Percentiles rank a stretch among this genome's conserved stretches.
phyloP scores from a whole-genome alignment of 2,113 vertebrate genomes.

The Buteo buteo region DNA sequence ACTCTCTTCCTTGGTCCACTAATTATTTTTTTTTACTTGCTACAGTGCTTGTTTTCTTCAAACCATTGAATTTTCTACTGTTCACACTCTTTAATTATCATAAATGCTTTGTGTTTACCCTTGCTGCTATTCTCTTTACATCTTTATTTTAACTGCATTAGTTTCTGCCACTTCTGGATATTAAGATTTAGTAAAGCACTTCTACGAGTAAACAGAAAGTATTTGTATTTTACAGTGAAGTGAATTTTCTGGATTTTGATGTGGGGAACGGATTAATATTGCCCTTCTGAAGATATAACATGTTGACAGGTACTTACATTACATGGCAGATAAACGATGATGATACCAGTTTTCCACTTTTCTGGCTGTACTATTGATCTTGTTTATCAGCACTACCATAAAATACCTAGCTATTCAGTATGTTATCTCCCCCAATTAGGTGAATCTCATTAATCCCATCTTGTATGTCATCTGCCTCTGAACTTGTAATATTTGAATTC shows the following conservation, averaged over 20 bases:
- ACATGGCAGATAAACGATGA: conserved; percentile 19
- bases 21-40: conserved; percentile 15
- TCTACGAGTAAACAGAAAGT: neutral
- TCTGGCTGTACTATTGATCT: conserved; percentile 41
- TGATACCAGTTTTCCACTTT: conserved; percentile 48
- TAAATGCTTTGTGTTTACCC: neutral
- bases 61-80: conserved; percentile 1
- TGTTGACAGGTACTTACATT: conserved; percentile 29
- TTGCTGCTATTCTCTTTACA: neutral
- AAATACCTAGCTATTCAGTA: conserved; percentile 30
- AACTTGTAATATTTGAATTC: neutral
- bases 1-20: neutral
- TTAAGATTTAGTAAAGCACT: conserved; percentile 34
- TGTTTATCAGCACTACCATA: conserved; percentile 38
- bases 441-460: conserved; percentile 20
- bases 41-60: neutral
- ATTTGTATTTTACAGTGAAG: conserved; percentile 7
- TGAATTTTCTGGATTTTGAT: conserved; percentile 1
- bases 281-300: neutral
- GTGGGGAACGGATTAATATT: neutral
- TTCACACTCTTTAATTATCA: neutral
- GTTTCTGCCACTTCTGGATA: conserved; percentile 1
- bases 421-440: conserved; percentile 26
- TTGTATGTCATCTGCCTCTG: conserved; percentile 39
- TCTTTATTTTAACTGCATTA: conserved; percentile 15